A percentile compares a stretch with the other conserved stretches of the same genome.
phyloP scores from a whole-genome alignment of 2,888 invertebrate genomes.

The Lochmaea crataegi region DNA sequence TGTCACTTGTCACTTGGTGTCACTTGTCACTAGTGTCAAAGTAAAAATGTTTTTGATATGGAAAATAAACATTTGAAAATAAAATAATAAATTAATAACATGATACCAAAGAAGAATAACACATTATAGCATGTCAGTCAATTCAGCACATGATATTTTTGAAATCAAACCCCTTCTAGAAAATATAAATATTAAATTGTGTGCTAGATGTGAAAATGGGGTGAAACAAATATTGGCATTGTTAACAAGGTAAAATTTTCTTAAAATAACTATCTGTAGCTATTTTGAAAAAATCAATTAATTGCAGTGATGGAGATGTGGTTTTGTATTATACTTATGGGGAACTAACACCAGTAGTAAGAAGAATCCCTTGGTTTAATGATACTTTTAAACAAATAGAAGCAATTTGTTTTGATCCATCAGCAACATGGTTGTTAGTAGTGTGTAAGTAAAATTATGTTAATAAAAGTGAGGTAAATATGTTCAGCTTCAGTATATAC shows the following conservation, averaged over 20 bases:
- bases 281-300: not conserved
- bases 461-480: not conserved
- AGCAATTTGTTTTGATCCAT: conserved; percentile 85
- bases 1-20: not conserved
- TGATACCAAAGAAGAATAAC: conserved; percentile 25
- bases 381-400: conserved; percentile 67
- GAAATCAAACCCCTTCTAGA: conserved; percentile 61
- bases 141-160: conserved; percentile 58
- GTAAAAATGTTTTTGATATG: conserved; percentile 15
- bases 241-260: conserved; percentile 54
- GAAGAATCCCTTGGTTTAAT: conserved; percentile 62
- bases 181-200: conserved; percentile 61
- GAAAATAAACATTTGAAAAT: conserved; percentile 5
- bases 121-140: conserved; percentile 39
- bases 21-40: conserved; percentile 8
- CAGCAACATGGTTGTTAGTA: conserved; percentile 81
- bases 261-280: not conserved
- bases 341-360: conserved; percentile 61
- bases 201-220: conserved; percentile 63
- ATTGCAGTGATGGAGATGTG: conserved; percentile 60
- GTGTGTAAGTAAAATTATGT: conserved; percentile 65
- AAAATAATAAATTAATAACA: conserved; percentile 26
- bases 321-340: conserved; percentile 63
- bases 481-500: not conserved
- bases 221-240: conserved; percentile 61